phyloP scores from a whole-genome alignment of 2,797 vertebrate genomes.

The Pteropus rufus region DNA sequence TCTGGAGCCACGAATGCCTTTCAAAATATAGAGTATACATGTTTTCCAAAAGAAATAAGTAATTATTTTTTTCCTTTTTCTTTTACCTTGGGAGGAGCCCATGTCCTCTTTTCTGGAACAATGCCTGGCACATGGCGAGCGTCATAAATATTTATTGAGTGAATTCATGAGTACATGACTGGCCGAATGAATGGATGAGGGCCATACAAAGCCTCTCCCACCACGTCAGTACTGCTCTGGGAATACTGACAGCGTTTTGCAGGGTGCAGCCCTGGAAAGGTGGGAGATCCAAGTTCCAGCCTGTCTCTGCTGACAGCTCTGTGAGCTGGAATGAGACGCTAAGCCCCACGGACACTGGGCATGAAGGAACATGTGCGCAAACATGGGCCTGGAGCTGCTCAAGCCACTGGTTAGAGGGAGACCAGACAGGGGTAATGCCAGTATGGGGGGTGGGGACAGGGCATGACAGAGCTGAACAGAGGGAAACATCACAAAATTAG shows the following conservation, averaged over 20 bases:
- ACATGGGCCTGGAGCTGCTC: not conserved
- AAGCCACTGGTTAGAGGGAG: not conserved
- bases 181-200: not conserved
- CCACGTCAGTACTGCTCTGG: accelerated
- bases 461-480: not conserved
- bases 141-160: not conserved
- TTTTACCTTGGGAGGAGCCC: too few relatives aligned
- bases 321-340: not conserved
- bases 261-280: not conserved
- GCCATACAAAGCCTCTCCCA: accelerated
- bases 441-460: not conserved
- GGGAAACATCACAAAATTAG: not conserved
- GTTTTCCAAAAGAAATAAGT: not conserved
- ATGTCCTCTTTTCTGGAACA: not conserved
- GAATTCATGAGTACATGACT: not conserved
- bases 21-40: not conserved
- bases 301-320: not conserved
- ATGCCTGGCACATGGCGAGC: not conserved
- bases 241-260: not conserved
- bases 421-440: not conserved
- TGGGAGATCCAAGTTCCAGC: not conserved
- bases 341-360: accelerated
- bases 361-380: not conserved
- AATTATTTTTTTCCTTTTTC: not conserved
- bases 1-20: not conserved